phyloP scores from a whole-genome alignment of 30 jellyfish, hydroid and myxozoan species.

The Chrysaora quinquecirrha region DNA sequence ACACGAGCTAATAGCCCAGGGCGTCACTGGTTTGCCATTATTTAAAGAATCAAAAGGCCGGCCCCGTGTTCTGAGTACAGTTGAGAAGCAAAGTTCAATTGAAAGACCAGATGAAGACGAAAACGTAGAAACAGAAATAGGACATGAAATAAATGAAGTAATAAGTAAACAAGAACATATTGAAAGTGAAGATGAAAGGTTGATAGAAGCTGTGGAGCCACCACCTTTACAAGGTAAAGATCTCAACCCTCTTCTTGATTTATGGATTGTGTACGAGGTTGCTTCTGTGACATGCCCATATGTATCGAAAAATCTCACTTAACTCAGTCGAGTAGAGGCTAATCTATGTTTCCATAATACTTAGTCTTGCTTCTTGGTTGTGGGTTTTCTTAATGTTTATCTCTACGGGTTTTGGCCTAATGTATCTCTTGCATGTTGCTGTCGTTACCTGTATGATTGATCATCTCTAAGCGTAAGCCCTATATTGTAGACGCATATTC shows the following conservation, averaged over 20 bases:
- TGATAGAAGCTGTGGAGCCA: conserved; percentile 86
- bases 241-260: not conserved
- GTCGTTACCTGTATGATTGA: no score
- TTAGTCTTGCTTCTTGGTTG: no score
- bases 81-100: conserved; percentile 72
- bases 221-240: conserved; percentile 96
- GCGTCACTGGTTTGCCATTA: conserved; percentile 74
- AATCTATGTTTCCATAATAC: no score
- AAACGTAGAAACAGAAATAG: conserved; percentile 37
- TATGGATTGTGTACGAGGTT: not conserved
- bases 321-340: no score
- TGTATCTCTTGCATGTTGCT: no score
- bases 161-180: conserved; percentile 24
- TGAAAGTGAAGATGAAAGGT: conserved; percentile 55
- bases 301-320: no score
- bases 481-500: no score
- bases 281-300: no score
- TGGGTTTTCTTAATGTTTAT: no score
- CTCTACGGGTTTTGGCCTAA: no score
- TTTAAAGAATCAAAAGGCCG: conserved; percentile 85
- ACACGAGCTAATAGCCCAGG: conserved; percentile 69
- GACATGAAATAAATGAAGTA: conserved; percentile 47
- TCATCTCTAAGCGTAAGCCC: no score
- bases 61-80: conserved; percentile 83
- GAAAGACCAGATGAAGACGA: conserved; percentile 71